Evolutionary conservation across 1,140 invertebrate species (phyloP).

Genomic region (Sipha flava): DNA sequence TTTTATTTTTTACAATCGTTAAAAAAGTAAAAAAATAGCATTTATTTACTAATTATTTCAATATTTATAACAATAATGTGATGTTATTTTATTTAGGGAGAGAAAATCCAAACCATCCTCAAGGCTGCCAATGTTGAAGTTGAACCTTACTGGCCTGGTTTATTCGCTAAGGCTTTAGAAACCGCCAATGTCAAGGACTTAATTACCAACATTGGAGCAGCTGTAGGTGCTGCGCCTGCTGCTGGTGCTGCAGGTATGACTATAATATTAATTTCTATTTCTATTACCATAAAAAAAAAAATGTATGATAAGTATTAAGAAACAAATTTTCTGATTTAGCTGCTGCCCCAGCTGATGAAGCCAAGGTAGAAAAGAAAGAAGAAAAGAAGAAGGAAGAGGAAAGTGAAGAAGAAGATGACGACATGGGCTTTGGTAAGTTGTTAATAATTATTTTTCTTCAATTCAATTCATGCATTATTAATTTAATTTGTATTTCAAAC

Average conservation of each 20-base stretch:
- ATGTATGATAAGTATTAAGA: too few relatives aligned
- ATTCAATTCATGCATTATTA: too few relatives aligned
- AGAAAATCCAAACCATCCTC: constrained; percentile 94
- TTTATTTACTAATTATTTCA: too few relatives aligned
- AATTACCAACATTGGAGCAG: constrained; percentile 89
- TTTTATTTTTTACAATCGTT: too few relatives aligned
- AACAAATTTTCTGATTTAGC: not conserved
- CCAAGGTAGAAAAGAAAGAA: constrained; percentile 68
- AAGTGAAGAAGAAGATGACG: constrained; percentile 73
- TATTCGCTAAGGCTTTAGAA: constrained; percentile 95
- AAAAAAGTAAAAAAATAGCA: too few relatives aligned
- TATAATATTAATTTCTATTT: not conserved
- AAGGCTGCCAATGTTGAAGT: constrained; percentile 94
- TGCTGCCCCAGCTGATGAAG: constrained; percentile 58
- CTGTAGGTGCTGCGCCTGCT: constrained; percentile 74
- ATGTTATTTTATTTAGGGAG: constrained; percentile 59
- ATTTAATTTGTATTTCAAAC: too few relatives aligned
- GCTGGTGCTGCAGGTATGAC: constrained; percentile 51
- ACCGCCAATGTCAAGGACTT: constrained; percentile 88
- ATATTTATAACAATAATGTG: not conserved
- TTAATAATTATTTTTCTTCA: not conserved
- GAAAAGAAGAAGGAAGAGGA: constrained; percentile 72
- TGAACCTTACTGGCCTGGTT: constrained; percentile 97
- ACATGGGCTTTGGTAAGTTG: constrained; percentile 83
- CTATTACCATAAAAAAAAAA: not conserved